Base-by-base conservation (phyloP, 2,113 vertebrate species). In the Hassar affinis region DNA sequence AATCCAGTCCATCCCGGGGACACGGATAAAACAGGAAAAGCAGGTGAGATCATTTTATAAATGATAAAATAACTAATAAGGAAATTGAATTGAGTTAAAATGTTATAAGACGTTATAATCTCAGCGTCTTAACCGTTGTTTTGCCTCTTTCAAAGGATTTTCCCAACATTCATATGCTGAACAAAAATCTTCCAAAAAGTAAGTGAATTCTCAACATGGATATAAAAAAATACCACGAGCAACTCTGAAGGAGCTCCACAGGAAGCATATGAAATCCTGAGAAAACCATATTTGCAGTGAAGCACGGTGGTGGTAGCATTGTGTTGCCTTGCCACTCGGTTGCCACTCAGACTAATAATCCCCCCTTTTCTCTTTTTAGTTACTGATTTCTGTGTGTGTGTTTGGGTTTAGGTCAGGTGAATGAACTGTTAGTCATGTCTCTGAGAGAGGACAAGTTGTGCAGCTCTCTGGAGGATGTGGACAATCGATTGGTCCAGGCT, bases 401-500 rank as follows among this genome's bases (percentile, higher is more conserved):
- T 38, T 15, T 17, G 71, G 78, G 75, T 27, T 18, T 45, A 88
- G 93, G 89, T 66, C 95, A 94, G 49, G 94, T 99, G 90, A 95
- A 96, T 86, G 93, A 96, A 81, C 92, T 99, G 61, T 79, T 98
- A 90, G 90, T 82, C 17, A 95, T 99, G 89, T 99, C 97, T 0
- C 88, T 97, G 89, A 92, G 90, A 84, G 97, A 99, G 88, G 97
- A 98, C n/a, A 94, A 98, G 74, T 88, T 99, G 84, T 96, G 89
- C 87, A 92, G 90, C 68, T 95, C 95, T 0, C 79, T 98, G 78
- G 94, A 96, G 18, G 93, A 92, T 42, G 87, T 97, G 90, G 97
- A 98, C 74, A 89, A 64, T 75, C 94, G 88, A 81, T 93, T 99
- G 82, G 38, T 96, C 79, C 94, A 95, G 85, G 96, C 96, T 0